Evolutionary conservation across 2,888 invertebrate genomes (phyloP), one percentile per base, ranked within the genome.

Genomic region (Pseudococcus viburni): DNA sequence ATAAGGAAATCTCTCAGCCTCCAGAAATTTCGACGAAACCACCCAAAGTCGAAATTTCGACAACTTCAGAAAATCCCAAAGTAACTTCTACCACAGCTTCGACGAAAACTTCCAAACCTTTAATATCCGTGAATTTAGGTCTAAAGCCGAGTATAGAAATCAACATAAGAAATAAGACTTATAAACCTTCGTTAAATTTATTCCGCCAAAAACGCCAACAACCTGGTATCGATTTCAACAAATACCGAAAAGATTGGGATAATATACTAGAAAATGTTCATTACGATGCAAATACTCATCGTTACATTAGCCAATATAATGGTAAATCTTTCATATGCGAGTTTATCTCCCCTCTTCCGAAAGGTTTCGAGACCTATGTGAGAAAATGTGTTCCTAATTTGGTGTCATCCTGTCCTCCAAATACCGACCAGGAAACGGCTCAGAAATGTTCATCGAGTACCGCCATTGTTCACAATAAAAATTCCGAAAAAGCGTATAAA

Each of bases 391-490:
- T 91, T 46, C 90, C 91, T 0, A 90, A 91, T 33, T 85, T 90
- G 26, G 90, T 91, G 51, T 90, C 90, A 51, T 90, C 91, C 8
- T 92, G 92, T 89, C 89, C 91, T 0, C 89, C 91, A 0, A 91
- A 92, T 87, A 90, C 90, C 0, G 91, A 91, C 42, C 91, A 92
- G 51, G 88, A 90, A 39, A 90, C 89, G 17, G 89, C 90, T 9
- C 15, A 22, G 9, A 64, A 51, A 26, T 93, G 93, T 89, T 90
- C 91, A 86, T 91, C 92, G 15, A 92, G 92, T 90, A 92, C 92
- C 6, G 91, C 92, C 1, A 90, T 91, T 26, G 91, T 92, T 12
- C 92, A 92, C 90, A 90, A 91, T 88, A 80, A 51, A 51, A 48
- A 17, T 90, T 2, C 26, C 26, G 26, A 1, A 33, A 33, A 33